Evolutionary conservation across 2,888 invertebrate species (phyloP).

Genomic region (Suillia variegata): DNA sequence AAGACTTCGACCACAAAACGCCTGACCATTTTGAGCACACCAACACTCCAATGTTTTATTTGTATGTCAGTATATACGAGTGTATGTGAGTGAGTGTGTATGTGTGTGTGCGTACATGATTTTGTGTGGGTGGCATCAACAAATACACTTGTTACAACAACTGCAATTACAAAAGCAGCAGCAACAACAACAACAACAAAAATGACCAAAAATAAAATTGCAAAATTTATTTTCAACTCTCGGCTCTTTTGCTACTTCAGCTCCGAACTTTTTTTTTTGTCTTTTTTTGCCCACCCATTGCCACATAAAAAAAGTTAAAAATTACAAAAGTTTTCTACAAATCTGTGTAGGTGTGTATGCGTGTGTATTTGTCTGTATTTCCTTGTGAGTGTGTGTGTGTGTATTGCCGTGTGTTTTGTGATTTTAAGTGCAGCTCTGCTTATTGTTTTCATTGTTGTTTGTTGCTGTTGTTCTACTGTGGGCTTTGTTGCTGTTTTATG

Average conservation of each 20-base stretch:
- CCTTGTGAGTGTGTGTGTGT: not conserved
- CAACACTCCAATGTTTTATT: too few relatives aligned
- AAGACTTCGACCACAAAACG: not conserved
- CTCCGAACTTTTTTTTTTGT: too few relatives aligned
- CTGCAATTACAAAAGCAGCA: not conserved
- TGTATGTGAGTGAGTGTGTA: too few relatives aligned
- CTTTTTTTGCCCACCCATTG: too few relatives aligned
- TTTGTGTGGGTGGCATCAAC: not conserved
- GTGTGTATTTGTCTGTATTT: not conserved
- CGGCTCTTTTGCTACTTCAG: too few relatives aligned
- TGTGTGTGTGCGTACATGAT: not conserved
- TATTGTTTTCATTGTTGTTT: not conserved
- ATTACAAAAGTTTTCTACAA: not conserved
- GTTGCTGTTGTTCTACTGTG: too few relatives aligned
- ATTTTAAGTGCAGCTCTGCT: conserved; percentile 1
- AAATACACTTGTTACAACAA: not conserved
- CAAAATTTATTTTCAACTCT: not conserved
- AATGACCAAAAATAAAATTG: conserved; percentile 1
- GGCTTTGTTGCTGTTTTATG: not conserved
- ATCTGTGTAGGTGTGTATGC: not conserved
- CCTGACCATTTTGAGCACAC: not conserved
- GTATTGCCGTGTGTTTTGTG: not conserved
- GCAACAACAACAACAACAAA: not conserved
- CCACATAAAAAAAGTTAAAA: not conserved
- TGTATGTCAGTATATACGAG: too few relatives aligned